Percentiles rank a stretch among this genome's conserved stretches.
These are phyloP conservation scores for Sander vitreus DNA, from an alignment of 2,113 vertebrate genomes.

Conservation along the genomic window DNA sequence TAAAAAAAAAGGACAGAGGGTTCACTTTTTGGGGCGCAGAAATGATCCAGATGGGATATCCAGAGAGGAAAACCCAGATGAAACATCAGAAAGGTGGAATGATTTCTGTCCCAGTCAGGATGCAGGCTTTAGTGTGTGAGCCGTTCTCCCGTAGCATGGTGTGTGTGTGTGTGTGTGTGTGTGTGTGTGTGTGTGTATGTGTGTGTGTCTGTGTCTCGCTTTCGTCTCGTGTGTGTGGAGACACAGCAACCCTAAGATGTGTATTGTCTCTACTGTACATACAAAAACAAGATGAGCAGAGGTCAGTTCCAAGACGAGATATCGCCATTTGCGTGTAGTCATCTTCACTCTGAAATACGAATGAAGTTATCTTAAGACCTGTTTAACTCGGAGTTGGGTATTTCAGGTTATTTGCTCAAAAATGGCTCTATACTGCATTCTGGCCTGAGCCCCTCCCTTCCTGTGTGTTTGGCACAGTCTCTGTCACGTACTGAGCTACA, in stretches of 20 bases:
- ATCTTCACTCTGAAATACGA: not conserved
- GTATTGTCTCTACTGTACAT: slow-evolving; percentile 21
- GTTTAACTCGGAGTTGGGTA: not conserved
- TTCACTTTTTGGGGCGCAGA: not conserved
- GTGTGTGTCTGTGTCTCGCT: too few relatives aligned
- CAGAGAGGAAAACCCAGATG: not conserved
- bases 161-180: not conserved
- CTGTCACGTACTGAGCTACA: slow-evolving; percentile 62
- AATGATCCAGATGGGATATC: not conserved
- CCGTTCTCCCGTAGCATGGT: not conserved
- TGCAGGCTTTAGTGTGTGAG: not conserved
- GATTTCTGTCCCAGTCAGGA: slow-evolving; percentile 19
- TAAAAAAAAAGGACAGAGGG: slow-evolving; percentile 22
- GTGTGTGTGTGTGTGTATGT: not conserved
- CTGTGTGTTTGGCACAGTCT: slow-evolving; percentile 78
- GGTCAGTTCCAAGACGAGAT: slow-evolving; percentile 38
- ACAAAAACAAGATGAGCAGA: slow-evolving; percentile 32
- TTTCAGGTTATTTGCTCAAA: slow-evolving; percentile 16
- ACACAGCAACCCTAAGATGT: slow-evolving; percentile 5
- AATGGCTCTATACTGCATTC: slow-evolving; percentile 40
- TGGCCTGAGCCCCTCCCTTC: slow-evolving; percentile 21
- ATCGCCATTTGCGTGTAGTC: not conserved
- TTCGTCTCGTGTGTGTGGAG: not conserved
- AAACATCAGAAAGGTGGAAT: not conserved
- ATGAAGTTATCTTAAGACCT: slow-evolving; percentile 21